A percentile compares a stretch with the other conserved stretches of the same genome.
phyloP scores from a whole-genome alignment of 2,888 invertebrate genomes.

The Oxytorus armatus region DNA sequence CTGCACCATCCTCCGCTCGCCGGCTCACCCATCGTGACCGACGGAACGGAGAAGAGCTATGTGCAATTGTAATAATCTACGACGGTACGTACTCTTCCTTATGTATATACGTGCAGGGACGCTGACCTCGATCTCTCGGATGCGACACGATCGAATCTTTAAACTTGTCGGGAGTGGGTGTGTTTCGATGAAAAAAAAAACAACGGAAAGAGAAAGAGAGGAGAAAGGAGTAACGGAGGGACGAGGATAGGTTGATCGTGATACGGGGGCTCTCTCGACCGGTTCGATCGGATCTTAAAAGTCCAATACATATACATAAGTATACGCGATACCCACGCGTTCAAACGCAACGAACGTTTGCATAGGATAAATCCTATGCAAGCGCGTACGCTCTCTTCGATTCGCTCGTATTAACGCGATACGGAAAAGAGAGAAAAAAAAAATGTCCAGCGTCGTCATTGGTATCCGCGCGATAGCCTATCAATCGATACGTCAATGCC shows the following conservation, averaged over 20 bases:
- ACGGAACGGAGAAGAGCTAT: conserved; percentile 40
- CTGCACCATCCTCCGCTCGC: conserved; percentile 56
- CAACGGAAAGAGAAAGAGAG: conserved; percentile 19
- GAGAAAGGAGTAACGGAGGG: conserved; percentile 30
- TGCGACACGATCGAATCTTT: conserved; percentile 59
- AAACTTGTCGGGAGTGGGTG: conserved; percentile 56
- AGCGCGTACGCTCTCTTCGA: too few relatives aligned
- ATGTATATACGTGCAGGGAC: conserved; percentile 31
- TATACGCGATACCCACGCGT: conserved; percentile 50
- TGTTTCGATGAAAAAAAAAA: too few relatives aligned
- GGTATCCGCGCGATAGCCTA: conserved; percentile 28
- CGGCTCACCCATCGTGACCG: conserved; percentile 38
- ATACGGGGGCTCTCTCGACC: conserved; percentile 53
- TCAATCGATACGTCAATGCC: too few relatives aligned
- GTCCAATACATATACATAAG: conserved; percentile 12
- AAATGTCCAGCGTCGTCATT: neutral
- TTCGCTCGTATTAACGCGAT: conserved; percentile 1
- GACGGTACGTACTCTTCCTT: too few relatives aligned
- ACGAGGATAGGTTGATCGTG: conserved; percentile 60
- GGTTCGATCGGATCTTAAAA: conserved; percentile 45
- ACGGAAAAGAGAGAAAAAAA: neutral
- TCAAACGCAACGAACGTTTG: conserved; percentile 37
- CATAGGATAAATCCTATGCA: conserved; percentile 24
- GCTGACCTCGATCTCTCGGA: conserved; percentile 60
- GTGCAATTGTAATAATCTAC: too few relatives aligned